These are phyloP conservation scores for Prunella himalayana DNA, from an alignment of 2,113 vertebrate species.

Conservation along the genomic window DNA sequence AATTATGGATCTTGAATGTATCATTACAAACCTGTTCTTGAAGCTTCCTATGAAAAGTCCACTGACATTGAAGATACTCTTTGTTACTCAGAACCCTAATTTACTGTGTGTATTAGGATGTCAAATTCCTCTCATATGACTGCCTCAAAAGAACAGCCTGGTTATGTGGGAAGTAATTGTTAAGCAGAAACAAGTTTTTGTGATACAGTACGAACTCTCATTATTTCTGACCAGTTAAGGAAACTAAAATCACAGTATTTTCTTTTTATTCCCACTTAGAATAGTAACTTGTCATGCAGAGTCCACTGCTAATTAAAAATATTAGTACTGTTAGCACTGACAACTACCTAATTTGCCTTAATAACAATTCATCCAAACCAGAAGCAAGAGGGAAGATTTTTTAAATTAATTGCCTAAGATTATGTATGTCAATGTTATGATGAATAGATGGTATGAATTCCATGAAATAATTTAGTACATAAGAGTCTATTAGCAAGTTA, in stretches of 20 bases:
- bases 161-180: neutral
- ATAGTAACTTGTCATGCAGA: neutral
- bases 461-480: conserved; percentile 76
- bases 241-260: neutral
- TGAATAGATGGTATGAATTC: conserved; percentile 54
- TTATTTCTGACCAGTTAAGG: neutral
- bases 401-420: neutral
- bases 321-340: neutral
- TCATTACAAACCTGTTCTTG: neutral
- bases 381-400: neutral
- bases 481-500: conserved; percentile 78
- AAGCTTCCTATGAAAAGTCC: neutral
- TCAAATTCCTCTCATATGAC: neutral
- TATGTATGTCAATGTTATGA: conserved; percentile 1
- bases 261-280: neutral
- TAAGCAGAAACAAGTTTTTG: neutral
- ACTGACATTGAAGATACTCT: neutral
- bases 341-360: neutral
- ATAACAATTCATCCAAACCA: neutral
- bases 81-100: neutral
- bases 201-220: neutral
- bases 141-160: neutral
- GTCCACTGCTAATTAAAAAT: neutral
- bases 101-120: neutral
- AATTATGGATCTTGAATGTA: neutral